phyloP scores from a whole-genome alignment of 2,888 invertebrate species.

The Pandemis corylana region DNA sequence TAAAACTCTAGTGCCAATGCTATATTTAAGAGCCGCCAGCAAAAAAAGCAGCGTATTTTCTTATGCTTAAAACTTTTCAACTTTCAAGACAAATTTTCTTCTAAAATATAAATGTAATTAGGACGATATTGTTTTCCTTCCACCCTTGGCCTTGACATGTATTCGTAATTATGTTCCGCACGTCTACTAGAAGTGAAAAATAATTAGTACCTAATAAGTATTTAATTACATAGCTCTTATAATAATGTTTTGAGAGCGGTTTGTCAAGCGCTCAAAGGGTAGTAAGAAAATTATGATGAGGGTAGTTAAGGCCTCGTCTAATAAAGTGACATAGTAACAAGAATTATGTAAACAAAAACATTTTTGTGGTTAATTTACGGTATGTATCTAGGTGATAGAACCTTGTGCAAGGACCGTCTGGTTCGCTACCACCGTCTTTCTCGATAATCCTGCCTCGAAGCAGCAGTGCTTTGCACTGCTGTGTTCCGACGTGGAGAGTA shows the following conservation, averaged over 20 bases:
- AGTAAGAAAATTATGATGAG: neutral
- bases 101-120: neutral
- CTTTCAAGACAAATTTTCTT: neutral
- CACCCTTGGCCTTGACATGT: neutral
- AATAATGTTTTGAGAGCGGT: neutral
- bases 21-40: too few relatives aligned
- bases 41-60: too few relatives aligned
- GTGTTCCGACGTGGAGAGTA: too few relatives aligned
- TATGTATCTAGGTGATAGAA: too few relatives aligned
- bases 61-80: neutral
- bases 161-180: neutral
- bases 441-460: too few relatives aligned
- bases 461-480: too few relatives aligned
- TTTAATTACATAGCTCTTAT: neutral
- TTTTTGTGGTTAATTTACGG: neutral
- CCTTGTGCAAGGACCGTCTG: too few relatives aligned
- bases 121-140: neutral
- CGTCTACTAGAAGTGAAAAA: slow-evolving; percentile 7
- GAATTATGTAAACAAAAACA: neutral
- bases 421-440: too few relatives aligned
- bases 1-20: too few relatives aligned
- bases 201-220: neutral
- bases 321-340: neutral
- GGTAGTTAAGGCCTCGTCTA: neutral
- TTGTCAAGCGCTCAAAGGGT: slow-evolving; percentile 1